Evolutionary conservation across 2,113 vertebrate species (phyloP).

Genomic region (Calidris pygmaea): DNA sequence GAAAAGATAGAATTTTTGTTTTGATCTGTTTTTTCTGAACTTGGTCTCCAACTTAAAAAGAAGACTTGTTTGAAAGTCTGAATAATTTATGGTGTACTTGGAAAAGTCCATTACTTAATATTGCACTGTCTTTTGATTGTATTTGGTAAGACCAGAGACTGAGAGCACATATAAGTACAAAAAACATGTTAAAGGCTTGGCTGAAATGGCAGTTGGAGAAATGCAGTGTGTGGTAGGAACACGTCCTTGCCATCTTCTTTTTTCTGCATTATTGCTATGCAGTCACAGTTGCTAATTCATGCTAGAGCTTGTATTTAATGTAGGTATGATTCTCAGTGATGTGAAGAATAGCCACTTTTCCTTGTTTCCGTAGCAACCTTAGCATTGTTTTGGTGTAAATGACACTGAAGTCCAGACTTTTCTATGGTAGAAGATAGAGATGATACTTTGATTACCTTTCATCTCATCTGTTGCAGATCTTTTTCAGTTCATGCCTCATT

Average conservation of each 20-base stretch:
- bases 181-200: background rate
- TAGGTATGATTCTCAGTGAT: background rate
- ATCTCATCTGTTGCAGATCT: background rate
- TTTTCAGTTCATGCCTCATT: background rate
- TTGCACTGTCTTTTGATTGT: background rate
- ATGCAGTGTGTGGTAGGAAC: background rate
- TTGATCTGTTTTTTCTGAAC: background rate
- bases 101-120: background rate
- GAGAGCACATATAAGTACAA: background rate
- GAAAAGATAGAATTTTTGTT: background rate
- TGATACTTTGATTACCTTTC: background rate
- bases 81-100: background rate
- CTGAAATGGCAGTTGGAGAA: background rate
- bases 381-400: background rate
- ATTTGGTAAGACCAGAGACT: background rate
- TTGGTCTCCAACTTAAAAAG: background rate
- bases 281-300: background rate
- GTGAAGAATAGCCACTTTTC: background rate
- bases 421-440: background rate
- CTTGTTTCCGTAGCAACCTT: background rate
- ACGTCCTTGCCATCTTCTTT: background rate
- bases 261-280: background rate
- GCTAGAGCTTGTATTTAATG: background rate
- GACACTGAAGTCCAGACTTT: background rate
- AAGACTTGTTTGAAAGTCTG: background rate